Conservation (phyloP, 2,797 vertebrate genomes). For the Pygocentrus nattereri region DNA sequence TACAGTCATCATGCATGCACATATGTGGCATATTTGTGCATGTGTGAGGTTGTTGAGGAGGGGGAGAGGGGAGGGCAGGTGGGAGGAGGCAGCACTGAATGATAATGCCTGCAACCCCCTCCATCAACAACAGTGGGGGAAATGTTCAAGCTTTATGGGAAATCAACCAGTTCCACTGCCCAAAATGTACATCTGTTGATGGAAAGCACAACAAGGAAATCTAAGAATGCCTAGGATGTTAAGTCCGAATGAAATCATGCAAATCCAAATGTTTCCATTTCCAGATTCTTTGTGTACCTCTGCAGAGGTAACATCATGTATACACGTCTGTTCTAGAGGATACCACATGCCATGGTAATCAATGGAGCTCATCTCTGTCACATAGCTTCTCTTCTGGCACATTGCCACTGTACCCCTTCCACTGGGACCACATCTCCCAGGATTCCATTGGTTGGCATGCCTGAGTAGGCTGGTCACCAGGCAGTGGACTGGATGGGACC, state of each 20-base stretch:
- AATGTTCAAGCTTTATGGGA: constrained; percentile 30
- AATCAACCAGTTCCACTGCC: constrained; percentile 3
- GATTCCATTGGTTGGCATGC: constrained; percentile 44
- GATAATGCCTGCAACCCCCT: constrained; percentile 26
- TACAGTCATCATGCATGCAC: constrained; percentile 25
- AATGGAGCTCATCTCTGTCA: not conserved
- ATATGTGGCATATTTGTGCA: constrained; percentile 42
- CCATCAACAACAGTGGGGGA: constrained; percentile 27
- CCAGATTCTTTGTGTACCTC: not conserved
- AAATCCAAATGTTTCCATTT: not conserved
- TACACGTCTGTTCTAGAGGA: not conserved
- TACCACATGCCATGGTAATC: not conserved
- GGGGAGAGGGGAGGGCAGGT: not conserved
- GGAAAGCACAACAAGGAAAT: constrained; percentile 18
- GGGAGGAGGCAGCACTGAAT: constrained; percentile 31
- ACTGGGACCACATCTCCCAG: constrained; percentile 42
- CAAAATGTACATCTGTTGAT: constrained; percentile 32
- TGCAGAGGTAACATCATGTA: not conserved
- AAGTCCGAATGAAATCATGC: not conserved
- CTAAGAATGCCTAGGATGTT: not conserved
- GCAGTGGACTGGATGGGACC: constrained; percentile 19
- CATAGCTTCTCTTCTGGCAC: constrained; percentile 1
- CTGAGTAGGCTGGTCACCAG: constrained; percentile 13
- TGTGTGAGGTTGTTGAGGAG: constrained; percentile 4
- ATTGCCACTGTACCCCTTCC: not conserved